These are phyloP conservation scores for Tragopan temminckii DNA, from an alignment of 2,797 vertebrate species.

Conservation along the genomic window DNA sequence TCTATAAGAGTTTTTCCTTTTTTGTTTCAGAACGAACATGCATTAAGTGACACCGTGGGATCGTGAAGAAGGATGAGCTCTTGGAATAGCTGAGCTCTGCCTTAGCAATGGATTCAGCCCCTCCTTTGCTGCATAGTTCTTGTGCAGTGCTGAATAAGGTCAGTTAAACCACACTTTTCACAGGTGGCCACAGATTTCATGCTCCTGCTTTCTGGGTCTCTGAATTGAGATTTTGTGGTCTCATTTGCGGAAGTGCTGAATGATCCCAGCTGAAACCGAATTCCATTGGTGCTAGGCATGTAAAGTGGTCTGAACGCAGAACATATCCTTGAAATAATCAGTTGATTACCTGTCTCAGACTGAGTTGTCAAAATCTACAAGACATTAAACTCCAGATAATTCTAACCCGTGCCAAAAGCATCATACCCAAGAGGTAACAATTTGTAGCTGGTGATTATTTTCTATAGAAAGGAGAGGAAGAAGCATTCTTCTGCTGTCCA, in stretches of 20 bases:
- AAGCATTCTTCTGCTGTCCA: neutral
- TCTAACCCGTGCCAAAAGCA: neutral
- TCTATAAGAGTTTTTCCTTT: constrained; percentile 29
- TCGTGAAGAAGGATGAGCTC: neutral
- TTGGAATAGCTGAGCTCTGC: neutral
- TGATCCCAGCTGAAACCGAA: constrained; percentile 11
- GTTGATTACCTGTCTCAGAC: neutral
- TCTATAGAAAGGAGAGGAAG: neutral
- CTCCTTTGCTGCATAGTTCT: neutral
- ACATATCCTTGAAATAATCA: neutral
- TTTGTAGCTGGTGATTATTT: neutral
- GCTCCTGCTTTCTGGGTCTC: constrained; percentile 1
- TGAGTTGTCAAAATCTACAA: neutral
- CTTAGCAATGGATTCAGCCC: neutral
- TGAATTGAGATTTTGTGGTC: constrained; percentile 41
- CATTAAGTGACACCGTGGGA: neutral
- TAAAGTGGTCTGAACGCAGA: neutral
- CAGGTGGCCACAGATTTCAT: constrained; percentile 3
- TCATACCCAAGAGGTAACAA: neutral
- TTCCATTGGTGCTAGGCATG: neutral
- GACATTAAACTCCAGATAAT: neutral
- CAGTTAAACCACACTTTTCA: constrained; percentile 37
- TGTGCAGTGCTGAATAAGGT: neutral
- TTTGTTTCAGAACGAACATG: constrained; percentile 19
- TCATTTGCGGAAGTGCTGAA: constrained; percentile 48